Conservation (phyloP, 30 jellyfish, hydroid and myxozoan genomes). For the Sanderia malayensis region DNA sequence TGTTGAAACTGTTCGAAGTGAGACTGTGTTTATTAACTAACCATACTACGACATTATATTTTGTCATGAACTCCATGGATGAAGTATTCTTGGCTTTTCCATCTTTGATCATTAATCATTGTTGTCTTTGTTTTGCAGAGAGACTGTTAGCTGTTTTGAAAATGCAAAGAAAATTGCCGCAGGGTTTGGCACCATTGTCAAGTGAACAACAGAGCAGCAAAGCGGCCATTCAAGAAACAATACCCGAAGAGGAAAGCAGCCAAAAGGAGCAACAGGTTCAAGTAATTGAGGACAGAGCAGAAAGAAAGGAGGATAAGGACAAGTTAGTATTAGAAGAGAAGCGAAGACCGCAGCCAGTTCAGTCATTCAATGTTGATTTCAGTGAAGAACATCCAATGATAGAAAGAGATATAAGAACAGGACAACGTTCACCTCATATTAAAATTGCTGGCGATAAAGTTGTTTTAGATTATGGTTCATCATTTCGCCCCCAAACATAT, state of each 20-base stretch:
- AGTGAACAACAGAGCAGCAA: not conserved
- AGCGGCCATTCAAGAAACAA: not conserved
- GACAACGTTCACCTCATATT: constrained; percentile 52
- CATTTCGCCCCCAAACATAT: not conserved
- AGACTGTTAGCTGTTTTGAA: not conserved
- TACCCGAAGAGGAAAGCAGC: not conserved
- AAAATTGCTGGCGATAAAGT: constrained; percentile 51
- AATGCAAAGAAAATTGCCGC: not conserved
- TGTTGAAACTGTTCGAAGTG: constrained; percentile 77
- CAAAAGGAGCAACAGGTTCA: not conserved
- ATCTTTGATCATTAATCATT: not conserved
- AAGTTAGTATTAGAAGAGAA: not conserved
- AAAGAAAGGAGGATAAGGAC: not conserved
- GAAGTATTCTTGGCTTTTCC: not conserved
- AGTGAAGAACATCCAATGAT: constrained; percentile 27
- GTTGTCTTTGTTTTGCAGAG: not conserved
- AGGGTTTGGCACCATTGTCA: not conserved
- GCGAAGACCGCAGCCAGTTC: not conserved
- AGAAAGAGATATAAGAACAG: constrained; percentile 25
- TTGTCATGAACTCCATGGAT: too few relatives aligned
- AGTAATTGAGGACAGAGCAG: not conserved
- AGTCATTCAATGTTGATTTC: not conserved
- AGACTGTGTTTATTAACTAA: too few relatives aligned
- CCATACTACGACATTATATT: too few relatives aligned
- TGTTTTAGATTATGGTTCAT: constrained; percentile 39